Base-by-base conservation (phyloP, 2,888 invertebrate species). In the Rapana venosa region DNA sequence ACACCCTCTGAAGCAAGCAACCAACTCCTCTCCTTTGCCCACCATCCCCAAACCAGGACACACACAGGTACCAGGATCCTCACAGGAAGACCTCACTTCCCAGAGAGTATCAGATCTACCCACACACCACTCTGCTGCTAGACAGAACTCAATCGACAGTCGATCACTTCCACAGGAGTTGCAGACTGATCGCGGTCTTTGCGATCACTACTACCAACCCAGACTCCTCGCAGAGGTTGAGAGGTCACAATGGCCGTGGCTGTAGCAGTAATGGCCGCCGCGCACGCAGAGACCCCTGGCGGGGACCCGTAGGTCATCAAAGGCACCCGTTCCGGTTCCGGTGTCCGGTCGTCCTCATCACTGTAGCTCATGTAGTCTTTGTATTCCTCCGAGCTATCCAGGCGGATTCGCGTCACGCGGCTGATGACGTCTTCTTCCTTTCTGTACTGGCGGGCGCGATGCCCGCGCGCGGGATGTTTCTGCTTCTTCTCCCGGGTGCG, bases 401-500 rank as follows among this genome's bases (percentile, higher is more conserved):
- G 77, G 47, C 85, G 89, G 30, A 89, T 66, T 15, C 89, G n/a
- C 20, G 56, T 89, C 20, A 89, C 22, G 58, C 56, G 70, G 89
- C 74, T 85, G 26, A 89, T 17, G 70, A 83, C 81, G 81, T 83
- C 81, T 26, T 36, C 81, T 47, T 89, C 89, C 74, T 89, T 84
- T 6, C 61, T 47, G 74, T 47, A 32, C 74, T 77, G 89, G 35
- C 88, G 81, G 11, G 74, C 32, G 26, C 89, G 74, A 15, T 83
- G 56, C 32, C n/a, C 85, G 74, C 85, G 70, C 15, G 56, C 4
- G 17, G 47, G 32, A 11, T 90, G 30, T 66, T 91, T 92, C 47
- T 92, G 81, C 26, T 83, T 83, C 26, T 83, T 83, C 22, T 83
- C 92, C 58, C 90, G 87, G 35, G 88, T 90, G 30, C 90, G 89